Evolutionary conservation across 2,113 vertebrate species (phyloP), one percentile per base, ranked within the genome.

Genomic region (Limnothrissa miodon): DNA sequence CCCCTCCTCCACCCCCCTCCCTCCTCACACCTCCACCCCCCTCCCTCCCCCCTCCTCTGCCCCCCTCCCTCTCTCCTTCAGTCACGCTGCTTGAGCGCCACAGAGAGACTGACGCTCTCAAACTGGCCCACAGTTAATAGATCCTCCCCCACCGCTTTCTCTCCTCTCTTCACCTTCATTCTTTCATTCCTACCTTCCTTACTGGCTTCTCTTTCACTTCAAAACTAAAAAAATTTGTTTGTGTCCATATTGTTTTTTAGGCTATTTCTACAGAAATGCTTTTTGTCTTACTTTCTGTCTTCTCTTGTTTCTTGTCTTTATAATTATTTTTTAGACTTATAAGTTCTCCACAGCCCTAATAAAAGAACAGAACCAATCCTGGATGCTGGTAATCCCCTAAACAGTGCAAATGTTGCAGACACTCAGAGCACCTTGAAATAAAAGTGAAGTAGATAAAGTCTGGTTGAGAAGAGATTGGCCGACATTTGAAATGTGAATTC

Each of bases 81-180:
- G 87, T 81, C 87, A 90, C 90, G 89, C 86, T 93, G 90, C 93
- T 90, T 59, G 93, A 94, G 56, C 89, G 88, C 90, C 94, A 95
- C 93, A 92, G 92, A 90, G 93, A 95, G 92, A 93, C 93, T 90
- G 93, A 95, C 89, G 92, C 93, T 87, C 91, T 94, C 25, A 95
- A 95, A 93, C 89, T 93, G 87, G 90, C 92, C 79, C 94, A 90
- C 89, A 95, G 92, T 93, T 95, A 94, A 93, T 92, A 89, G 90
- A 89, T 88, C 74, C 44, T 79, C 17, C 66, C 11, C 8, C 10
- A 29, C 29, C 66, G 17, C 74, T 62, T 29, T 59, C 42, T 81
- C 56, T 17, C 5, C 25, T 79, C 5, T 48, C 45, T 46, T 74
- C 46, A 42, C 39, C 42, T 23, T 10, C 53, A 21, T 13, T 25